Evolutionary conservation across 2,797 vertebrate species (phyloP), one percentile per base, ranked within the genome.

Genomic region (Etheostoma perlongum): DNA sequence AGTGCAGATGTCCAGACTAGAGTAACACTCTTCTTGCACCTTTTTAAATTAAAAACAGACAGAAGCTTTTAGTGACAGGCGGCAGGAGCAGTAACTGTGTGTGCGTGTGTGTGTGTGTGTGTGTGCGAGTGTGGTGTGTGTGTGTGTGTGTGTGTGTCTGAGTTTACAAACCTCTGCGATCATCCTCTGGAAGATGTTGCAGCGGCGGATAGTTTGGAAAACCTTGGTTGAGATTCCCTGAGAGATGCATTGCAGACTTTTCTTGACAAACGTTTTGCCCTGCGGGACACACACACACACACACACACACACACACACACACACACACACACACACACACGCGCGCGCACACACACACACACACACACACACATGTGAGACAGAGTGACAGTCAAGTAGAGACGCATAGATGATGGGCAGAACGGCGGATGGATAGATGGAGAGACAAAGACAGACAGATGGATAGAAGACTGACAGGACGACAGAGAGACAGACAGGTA

Each of bases 181-280:
- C 97, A 99, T 98, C 77, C 95, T 96, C 90, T 99, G 98, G 93
- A 99, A 98, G 0, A 95, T 96, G 82, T n/a, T 96, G 82, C 98
- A 99, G 87, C 95, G 95, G 33, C 96, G 95, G 98, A n/a, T 97
- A 33, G 96, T n/a, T 96, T 5, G 95, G 92, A 97, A 97, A 71
- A 97, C 94, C 87, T 96, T 99, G 40, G 95, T 88, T 0, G 95
- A 95, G n/a, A 99, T 95, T 46, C 96, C 96, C 0, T 95, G 97
- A 15, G 96, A 95, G 15, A 99, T 97, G 93, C 98, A 99, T 62
- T 97, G 98, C 68, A 99, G 94, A 88, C 97, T 99, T 48, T 98
- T 97, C 91, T 99, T 99, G 67, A 99, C 97, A 18, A 99, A 99
- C 1, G 96, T 96, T 83, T 99, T 98, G 75, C 98, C 98, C 98